Percentiles rank a stretch among this genome's conserved stretches.
phyloP scores from a whole-genome alignment of 2,888 invertebrate genomes.

The Lasius platythorax region DNA sequence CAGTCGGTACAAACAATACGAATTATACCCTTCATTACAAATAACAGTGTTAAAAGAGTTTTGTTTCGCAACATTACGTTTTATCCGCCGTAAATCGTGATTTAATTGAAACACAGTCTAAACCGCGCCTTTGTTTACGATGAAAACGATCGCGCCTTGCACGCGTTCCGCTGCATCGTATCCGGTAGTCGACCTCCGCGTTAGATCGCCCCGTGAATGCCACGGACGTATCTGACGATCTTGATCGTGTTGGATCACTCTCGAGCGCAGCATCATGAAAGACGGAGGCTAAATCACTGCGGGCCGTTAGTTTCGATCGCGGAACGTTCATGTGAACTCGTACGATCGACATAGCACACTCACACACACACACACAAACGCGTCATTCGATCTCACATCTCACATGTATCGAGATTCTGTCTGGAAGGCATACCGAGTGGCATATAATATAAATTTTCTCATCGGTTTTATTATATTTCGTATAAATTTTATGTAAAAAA shows the following conservation, averaged over 20 bases:
- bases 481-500: not conserved
- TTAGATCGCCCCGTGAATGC: conserved; percentile 65
- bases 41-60: conserved; percentile 8
- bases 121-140: conserved; percentile 71
- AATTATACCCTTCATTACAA: conserved; percentile 34
- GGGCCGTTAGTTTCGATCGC: conserved; percentile 50
- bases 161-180: conserved; percentile 62
- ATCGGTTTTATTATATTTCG: not conserved
- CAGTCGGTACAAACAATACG: not conserved
- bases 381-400: conserved; percentile 18
- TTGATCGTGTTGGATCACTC: conserved; percentile 70
- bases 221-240: conserved; percentile 70
- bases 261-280: conserved; percentile 14
- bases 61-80: conserved; percentile 48
- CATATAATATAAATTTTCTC: not conserved
- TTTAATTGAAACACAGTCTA: conserved; percentile 58
- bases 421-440: not conserved
- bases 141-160: conserved; percentile 58
- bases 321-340: conserved; percentile 39
- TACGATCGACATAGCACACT: conserved; percentile 3
- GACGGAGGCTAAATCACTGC: conserved; percentile 49
- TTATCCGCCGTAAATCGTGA: conserved; percentile 50
- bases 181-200: conserved; percentile 65
- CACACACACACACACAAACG: conserved; percentile 26
- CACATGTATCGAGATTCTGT: not conserved